These are phyloP conservation scores for Tragelaphus strepsiceros DNA, from an alignment of 2,113 vertebrate genomes.

Conservation along the genomic window DNA sequence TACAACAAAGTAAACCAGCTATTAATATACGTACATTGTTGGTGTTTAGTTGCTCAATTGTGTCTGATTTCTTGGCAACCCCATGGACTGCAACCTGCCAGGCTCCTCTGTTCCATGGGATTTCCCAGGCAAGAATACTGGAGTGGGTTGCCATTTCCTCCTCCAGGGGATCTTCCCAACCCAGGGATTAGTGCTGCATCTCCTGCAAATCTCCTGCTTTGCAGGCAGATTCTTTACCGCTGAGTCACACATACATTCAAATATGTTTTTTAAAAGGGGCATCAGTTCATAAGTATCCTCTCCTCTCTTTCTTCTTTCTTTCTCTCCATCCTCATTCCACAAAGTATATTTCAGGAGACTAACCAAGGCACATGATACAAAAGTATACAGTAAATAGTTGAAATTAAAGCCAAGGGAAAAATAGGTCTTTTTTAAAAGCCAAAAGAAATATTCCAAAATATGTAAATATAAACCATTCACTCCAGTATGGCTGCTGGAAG, in stretches of 20 bases:
- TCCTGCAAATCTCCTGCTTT: neutral
- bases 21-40: neutral
- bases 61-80: neutral
- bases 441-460: neutral
- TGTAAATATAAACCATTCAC: too few relatives aligned
- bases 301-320: neutral
- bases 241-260: neutral
- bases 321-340: neutral
- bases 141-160: neutral
- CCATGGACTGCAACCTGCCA: neutral
- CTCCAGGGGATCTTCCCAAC: neutral
- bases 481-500: neutral
- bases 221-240: neutral
- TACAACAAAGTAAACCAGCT: neutral
- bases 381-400: neutral
- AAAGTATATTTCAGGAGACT: neutral
- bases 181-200: neutral
- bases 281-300: neutral
- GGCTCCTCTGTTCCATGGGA: neutral
- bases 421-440: neutral
- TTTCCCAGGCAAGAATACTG: neutral
- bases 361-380: neutral
- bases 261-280: neutral
- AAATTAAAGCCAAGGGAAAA: neutral
- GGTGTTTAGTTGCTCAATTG: neutral